These are phyloP conservation scores for Nebria brevicollis DNA, from an alignment of 2,888 invertebrate genomes.

Conservation along the genomic window DNA sequence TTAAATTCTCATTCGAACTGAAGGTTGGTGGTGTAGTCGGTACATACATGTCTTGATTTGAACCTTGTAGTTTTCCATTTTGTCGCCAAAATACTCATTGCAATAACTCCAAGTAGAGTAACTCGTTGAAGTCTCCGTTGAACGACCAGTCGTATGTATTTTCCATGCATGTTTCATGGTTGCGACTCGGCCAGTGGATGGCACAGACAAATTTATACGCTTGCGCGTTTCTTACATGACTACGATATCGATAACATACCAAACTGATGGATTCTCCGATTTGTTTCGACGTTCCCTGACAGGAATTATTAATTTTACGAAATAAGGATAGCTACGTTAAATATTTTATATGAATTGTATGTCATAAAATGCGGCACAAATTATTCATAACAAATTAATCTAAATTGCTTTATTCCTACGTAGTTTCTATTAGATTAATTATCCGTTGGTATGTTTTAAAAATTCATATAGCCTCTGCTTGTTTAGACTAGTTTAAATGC, in stretches of 20 bases:
- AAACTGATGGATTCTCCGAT: constrained; percentile 58
- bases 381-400: too few relatives aligned
- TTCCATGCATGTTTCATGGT: constrained; percentile 35
- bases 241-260: constrained; percentile 60
- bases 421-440: too few relatives aligned
- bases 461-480: too few relatives aligned
- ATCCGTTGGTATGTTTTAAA: too few relatives aligned
- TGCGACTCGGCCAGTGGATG: constrained; percentile 9
- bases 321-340: too few relatives aligned
- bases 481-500: too few relatives aligned
- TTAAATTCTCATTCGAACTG: background rate
- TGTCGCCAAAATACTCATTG: constrained; percentile 6
- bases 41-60: background rate
- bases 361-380: too few relatives aligned
- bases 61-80: background rate
- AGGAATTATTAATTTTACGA: constrained; percentile 19
- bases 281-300: constrained; percentile 54
- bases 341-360: too few relatives aligned
- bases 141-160: constrained; percentile 11
- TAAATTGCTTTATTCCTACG: too few relatives aligned
- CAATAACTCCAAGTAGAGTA: constrained; percentile 29
- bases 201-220: background rate
- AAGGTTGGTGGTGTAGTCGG: background rate
- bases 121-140: constrained; percentile 24
- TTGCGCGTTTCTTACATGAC: constrained; percentile 27